Evolutionary conservation across 2,113 vertebrate species (phyloP).

Genomic region (Saguinus imperator): DNA sequence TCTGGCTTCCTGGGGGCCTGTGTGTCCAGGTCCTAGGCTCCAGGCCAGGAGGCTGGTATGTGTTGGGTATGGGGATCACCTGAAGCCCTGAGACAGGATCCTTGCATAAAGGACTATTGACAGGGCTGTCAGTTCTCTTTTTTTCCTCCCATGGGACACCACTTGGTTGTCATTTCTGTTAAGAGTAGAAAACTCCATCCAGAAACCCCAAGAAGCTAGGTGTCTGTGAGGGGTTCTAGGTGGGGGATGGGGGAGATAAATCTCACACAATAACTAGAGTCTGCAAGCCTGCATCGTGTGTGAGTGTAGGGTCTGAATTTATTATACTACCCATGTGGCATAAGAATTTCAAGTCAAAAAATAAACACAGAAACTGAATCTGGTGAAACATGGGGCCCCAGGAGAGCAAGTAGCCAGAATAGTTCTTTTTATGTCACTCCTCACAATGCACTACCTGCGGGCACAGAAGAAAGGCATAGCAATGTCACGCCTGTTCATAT

Average conservation of each 20-base stretch:
- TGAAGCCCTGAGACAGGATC: background rate
- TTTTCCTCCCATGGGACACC: no score
- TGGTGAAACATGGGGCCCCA: background rate
- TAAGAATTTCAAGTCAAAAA: background rate
- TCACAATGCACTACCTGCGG: background rate
- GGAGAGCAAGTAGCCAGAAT: background rate
- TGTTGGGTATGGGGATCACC: no score
- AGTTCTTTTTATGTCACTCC: background rate
- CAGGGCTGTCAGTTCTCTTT: background rate
- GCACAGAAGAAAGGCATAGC: background rate
- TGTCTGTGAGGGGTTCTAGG: background rate
- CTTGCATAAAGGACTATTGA: background rate
- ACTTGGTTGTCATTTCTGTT: no score
- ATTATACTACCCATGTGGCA: background rate
- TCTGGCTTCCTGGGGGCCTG: background rate
- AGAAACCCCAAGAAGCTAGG: background rate
- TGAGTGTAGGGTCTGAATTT: background rate
- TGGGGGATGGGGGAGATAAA: background rate
- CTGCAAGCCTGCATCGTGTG: background rate
- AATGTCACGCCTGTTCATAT: background rate
- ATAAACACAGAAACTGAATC: background rate
- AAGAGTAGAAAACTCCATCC: background rate
- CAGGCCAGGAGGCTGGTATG: background rate
- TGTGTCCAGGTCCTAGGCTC: background rate
- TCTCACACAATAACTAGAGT: background rate